These are phyloP conservation scores for Atethmia centrago DNA, from an alignment of 2,888 invertebrate species.

Conservation along the genomic window DNA sequence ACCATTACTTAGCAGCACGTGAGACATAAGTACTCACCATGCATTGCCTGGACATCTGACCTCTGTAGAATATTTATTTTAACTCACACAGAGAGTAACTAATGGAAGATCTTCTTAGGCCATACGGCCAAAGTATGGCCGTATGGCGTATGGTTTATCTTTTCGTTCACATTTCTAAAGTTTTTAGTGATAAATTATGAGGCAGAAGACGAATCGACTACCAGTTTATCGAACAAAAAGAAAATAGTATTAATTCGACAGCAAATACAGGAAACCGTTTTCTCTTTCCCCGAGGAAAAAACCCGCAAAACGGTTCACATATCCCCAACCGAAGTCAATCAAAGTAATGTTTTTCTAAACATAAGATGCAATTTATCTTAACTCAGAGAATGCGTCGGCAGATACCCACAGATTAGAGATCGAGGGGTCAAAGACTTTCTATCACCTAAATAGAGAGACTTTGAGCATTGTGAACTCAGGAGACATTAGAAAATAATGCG, in stretches of 20 bases:
- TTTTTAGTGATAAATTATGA: too few relatives aligned
- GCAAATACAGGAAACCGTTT: neutral
- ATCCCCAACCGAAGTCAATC: conserved; percentile 21
- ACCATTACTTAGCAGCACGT: neutral
- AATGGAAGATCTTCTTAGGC: neutral
- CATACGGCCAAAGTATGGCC: too few relatives aligned
- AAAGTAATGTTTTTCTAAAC: conserved; percentile 34
- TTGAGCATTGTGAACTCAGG: conserved; percentile 26
- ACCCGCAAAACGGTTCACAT: neutral
- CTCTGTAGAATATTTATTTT: neutral
- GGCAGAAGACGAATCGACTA: neutral
- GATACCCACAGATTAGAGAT: conserved; percentile 69
- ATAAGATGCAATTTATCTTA: conserved; percentile 37
- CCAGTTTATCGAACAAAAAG: neutral
- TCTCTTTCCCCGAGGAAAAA: neutral
- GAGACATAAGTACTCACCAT: neutral
- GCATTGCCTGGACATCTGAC: neutral
- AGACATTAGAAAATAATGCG: conserved; percentile 60
- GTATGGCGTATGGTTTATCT: too few relatives aligned
- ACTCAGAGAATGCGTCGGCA: conserved; percentile 19
- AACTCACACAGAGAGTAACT: neutral
- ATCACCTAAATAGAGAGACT: conserved; percentile 68
- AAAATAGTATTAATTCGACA: neutral
- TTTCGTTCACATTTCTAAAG: neutral
- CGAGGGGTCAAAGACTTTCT: conserved; percentile 72